Conservation (phyloP, 2,797 vertebrate species). For the Myotis daubentonii region DNA sequence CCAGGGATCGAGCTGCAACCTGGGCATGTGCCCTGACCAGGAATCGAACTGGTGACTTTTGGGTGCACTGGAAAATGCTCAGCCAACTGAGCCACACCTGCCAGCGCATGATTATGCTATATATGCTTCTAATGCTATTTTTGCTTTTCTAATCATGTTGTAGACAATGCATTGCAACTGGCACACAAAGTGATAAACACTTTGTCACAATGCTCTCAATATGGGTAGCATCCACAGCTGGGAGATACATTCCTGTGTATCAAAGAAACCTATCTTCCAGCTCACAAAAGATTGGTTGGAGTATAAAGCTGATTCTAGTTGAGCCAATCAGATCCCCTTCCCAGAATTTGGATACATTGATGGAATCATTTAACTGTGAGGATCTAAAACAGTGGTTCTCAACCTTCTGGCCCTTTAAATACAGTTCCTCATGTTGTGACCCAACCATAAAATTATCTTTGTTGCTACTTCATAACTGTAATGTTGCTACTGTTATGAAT, state of each 20-base stretch:
- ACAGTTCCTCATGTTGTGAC: too few species aligned
- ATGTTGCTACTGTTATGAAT: too few species aligned
- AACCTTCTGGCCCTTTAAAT: too few species aligned
- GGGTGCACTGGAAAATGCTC: too few species aligned
- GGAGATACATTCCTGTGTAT: background rate
- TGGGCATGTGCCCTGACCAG: too few species aligned
- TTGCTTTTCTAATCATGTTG: background rate
- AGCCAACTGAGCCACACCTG: too few species aligned
- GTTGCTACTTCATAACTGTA: too few species aligned
- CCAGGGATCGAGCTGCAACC: too few species aligned
- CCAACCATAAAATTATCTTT: too few species aligned
- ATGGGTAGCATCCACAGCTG: background rate
- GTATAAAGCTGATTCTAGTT: background rate
- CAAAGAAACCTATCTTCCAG: background rate
- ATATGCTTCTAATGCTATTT: background rate
- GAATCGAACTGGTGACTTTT: too few species aligned
- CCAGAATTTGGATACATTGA: background rate
- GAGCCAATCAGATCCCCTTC: background rate
- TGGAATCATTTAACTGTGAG: background rate
- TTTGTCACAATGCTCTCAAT: background rate
- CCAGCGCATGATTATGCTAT: background rate
- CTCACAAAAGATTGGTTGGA: background rate
- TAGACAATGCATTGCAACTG: background rate
- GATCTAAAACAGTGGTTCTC: background rate
- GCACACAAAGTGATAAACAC: background rate